Percentiles rank a stretch among this genome's conserved stretches.
Conservation (phyloP, 2,888 invertebrate species). For the Leptogaster cylindrica region DNA sequence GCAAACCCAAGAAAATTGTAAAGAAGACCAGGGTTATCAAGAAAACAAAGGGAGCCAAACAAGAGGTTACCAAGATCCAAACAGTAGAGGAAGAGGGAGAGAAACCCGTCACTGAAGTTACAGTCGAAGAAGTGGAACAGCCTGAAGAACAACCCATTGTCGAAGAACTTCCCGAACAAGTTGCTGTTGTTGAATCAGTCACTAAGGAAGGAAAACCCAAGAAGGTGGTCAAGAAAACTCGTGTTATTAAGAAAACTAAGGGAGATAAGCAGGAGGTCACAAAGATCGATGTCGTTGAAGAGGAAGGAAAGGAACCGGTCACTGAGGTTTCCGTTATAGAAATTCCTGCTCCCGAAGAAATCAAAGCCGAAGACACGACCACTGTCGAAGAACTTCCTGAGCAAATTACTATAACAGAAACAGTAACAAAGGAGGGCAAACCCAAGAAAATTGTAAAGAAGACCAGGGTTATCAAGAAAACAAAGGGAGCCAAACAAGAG, state of each 20-base stretch:
- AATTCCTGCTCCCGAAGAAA: too few relatives aligned
- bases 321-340: slow-evolving; percentile 53
- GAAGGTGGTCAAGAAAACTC: slow-evolving; percentile 54
- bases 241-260: slow-evolving; percentile 53
- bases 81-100: slow-evolving; percentile 54
- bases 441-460: slow-evolving; percentile 54
- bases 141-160: slow-evolving; percentile 19
- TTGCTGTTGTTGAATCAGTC: slow-evolving; percentile 30
- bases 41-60: slow-evolving; percentile 52
- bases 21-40: slow-evolving; percentile 53
- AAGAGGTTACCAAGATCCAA: slow-evolving; percentile 54
- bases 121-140: slow-evolving; percentile 52
- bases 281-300: slow-evolving; percentile 59
- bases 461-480: slow-evolving; percentile 55
- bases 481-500: slow-evolving; percentile 56
- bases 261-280: slow-evolving; percentile 58
- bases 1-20: slow-evolving; percentile 6
- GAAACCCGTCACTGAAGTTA: slow-evolving; percentile 53
- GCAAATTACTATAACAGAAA: slow-evolving; percentile 53
- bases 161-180: slow-evolving; percentile 48
- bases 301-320: slow-evolving; percentile 56
- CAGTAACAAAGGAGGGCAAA: slow-evolving; percentile 53
- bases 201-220: slow-evolving; percentile 45
- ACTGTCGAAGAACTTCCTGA: slow-evolving; percentile 55
- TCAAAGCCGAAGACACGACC: too few relatives aligned